Evolutionary conservation across 2,113 vertebrate genomes (phyloP).

Genomic region (Heptranchias perlo): DNA sequence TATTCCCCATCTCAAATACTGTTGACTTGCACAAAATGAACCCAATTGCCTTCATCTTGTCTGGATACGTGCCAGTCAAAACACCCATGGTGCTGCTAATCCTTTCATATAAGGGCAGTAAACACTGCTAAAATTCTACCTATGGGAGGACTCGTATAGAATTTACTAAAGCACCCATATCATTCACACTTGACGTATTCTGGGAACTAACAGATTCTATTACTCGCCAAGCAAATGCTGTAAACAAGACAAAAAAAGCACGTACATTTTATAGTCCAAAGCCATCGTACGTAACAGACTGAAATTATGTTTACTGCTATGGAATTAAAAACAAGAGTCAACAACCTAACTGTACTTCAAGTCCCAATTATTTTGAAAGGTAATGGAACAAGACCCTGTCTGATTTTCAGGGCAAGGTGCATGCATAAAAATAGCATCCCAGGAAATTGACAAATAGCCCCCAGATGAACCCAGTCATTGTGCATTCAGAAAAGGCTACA

Average conservation of each 20-base stretch:
- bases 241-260: neutral
- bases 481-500: neutral
- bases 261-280: neutral
- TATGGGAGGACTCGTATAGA: neutral
- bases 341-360: neutral
- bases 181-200: neutral
- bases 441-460: neutral
- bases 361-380: neutral
- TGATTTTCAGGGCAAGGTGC: no score
- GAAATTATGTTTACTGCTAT: neutral
- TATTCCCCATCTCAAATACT: neutral
- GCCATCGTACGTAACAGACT: no score
- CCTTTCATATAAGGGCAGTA: neutral
- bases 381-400: no score
- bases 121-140: neutral
- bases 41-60: neutral
- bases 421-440: neutral
- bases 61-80: neutral
- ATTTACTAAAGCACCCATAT: neutral
- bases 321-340: neutral
- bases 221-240: neutral
- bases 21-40: neutral
- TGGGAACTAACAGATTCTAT: neutral
- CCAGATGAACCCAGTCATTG: neutral
- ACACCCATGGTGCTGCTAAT: neutral